Conservation (phyloP, 2,888 invertebrate genomes). For the Ferrisia virgata region DNA sequence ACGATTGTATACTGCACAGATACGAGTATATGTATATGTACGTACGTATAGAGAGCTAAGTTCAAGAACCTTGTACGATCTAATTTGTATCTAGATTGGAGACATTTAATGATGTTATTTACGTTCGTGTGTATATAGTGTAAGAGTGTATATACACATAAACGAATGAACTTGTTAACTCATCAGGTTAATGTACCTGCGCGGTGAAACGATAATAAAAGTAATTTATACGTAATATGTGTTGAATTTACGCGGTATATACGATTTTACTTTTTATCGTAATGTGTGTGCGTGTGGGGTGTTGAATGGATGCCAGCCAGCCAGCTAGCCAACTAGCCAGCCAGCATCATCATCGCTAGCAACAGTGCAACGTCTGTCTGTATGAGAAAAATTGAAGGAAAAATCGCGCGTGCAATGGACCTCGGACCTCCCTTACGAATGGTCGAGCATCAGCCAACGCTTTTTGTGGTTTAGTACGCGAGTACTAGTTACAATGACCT, state of each 20-base stretch:
- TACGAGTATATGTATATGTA: too few species aligned
- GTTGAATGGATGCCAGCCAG: constrained; percentile 9
- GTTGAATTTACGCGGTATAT: background rate
- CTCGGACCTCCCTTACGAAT: background rate
- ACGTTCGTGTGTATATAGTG: constrained; percentile 18
- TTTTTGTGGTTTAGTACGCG: background rate
- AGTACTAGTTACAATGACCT: constrained; percentile 10
- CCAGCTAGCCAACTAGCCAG: too few species aligned
- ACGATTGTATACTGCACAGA: background rate
- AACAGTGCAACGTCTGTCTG: background rate
- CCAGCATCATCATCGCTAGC: too few species aligned
- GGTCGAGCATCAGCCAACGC: background rate
- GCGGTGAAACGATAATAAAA: constrained; percentile 23
- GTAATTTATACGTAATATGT: constrained; percentile 26
- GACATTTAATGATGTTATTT: constrained; percentile 27
- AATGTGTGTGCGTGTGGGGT: background rate
- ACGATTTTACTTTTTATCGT: constrained; percentile 16
- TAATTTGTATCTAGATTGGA: constrained; percentile 27
- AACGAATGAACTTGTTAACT: constrained; percentile 24
- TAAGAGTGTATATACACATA: too few species aligned
- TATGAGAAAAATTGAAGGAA: constrained; percentile 6
- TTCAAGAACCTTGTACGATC: constrained; percentile 27
- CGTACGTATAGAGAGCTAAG: too few species aligned
- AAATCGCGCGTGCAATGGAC: constrained; percentile 1
- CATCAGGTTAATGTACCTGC: constrained; percentile 31